phyloP scores from a whole-genome alignment of 2,888 invertebrate genomes.

The Pterobdella sp. region DNA sequence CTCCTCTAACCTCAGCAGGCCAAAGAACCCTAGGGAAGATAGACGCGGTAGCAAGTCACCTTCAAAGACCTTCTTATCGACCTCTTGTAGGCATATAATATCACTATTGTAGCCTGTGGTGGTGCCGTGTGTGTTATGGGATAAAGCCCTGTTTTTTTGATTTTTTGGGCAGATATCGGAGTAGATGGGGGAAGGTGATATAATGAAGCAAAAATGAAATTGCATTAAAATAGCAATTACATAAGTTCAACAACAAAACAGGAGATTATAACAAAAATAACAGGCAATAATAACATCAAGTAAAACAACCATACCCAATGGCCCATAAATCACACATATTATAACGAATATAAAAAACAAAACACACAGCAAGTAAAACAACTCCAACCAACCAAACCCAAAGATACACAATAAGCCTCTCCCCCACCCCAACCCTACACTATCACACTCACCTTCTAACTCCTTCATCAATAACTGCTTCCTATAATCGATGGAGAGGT shows the following conservation, averaged over 20 bases:
- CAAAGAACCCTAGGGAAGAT: conserved; percentile 54
- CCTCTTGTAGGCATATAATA: conserved; percentile 84
- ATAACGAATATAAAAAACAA: too few species aligned
- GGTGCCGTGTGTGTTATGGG: not conserved
- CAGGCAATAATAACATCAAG: not conserved
- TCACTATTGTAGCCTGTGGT: conserved; percentile 76
- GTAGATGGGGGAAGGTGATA: not conserved
- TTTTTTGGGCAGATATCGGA: not conserved
- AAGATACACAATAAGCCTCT: too few species aligned
- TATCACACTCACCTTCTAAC: conserved; percentile 59
- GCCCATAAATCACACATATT: too few species aligned
- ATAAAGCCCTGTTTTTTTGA: not conserved
- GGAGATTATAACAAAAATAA: not conserved
- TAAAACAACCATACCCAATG: not conserved
- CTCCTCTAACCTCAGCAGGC: conserved; percentile 39
- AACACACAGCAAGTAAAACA: too few species aligned
- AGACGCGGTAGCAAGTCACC: conserved; percentile 61
- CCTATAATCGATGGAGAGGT: conserved; percentile 73
- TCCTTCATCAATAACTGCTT: conserved; percentile 78
- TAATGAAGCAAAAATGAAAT: not conserved
- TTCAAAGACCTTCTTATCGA: conserved; percentile 68
- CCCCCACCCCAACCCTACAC: not conserved
- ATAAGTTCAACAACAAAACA: not conserved
- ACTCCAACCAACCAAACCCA: too few species aligned
- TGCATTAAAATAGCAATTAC: not conserved